A percentile compares a stretch with the other conserved stretches of the same genome.
These are phyloP conservation scores for Neogale vison DNA, from an alignment of 2,113 vertebrate genomes.

Conservation along the genomic window DNA sequence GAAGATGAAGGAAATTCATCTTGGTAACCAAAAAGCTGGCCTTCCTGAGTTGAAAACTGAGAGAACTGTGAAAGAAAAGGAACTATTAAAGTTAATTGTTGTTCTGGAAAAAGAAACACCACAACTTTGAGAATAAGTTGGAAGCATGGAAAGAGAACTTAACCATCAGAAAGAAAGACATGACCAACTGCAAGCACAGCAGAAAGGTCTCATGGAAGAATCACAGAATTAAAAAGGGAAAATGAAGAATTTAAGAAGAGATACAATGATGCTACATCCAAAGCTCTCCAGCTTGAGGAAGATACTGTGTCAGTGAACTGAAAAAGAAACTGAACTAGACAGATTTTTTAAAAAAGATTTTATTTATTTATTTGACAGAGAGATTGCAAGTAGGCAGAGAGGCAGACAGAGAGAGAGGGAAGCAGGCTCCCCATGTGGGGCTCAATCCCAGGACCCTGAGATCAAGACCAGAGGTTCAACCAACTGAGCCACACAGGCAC, in stretches of 20 bases:
- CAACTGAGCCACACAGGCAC: too few species aligned
- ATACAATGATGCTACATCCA: slow-evolving; percentile 89
- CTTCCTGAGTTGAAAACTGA: slow-evolving; percentile 98
- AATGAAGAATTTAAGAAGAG: slow-evolving; percentile 91
- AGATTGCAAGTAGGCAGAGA: too few species aligned
- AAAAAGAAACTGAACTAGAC: slow-evolving; percentile 97
- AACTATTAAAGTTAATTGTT: slow-evolving; percentile 89
- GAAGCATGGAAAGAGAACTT: slow-evolving; percentile 88
- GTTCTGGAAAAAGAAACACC: slow-evolving; percentile 91
- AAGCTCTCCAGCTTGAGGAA: slow-evolving; percentile 93
- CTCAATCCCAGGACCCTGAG: too few species aligned
- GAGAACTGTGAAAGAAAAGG: slow-evolving; percentile 94
- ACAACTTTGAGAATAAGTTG: slow-evolving; percentile 91
- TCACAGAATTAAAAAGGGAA: slow-evolving; percentile 90
- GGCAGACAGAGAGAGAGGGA: too few species aligned
- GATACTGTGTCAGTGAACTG: slow-evolving; percentile 95
- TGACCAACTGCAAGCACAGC: slow-evolving; percentile 89
- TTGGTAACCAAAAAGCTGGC: slow-evolving; percentile 97
- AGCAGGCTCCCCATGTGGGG: too few species aligned
- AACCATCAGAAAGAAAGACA: slow-evolving; percentile 89
- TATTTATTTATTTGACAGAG: too few species aligned
- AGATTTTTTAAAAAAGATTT: slow-evolving; percentile 82
- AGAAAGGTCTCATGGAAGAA: slow-evolving; percentile 88
- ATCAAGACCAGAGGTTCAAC: too few species aligned
- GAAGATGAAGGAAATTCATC: slow-evolving; percentile 98